Evolutionary conservation across 2,113 vertebrate genomes (phyloP).

Genomic region (Pristiophorus japonicus): DNA sequence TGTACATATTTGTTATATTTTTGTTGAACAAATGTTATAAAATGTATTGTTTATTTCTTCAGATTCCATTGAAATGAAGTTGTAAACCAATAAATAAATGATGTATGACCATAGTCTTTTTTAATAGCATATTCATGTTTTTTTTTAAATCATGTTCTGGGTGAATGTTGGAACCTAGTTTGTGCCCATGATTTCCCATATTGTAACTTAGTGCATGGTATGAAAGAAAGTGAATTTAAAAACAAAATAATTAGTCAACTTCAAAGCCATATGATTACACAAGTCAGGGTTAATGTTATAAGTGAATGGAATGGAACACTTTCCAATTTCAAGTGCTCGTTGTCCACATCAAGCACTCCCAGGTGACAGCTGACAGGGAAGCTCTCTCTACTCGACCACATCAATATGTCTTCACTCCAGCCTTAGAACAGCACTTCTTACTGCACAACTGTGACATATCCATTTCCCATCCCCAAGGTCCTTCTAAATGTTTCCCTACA

Average conservation of each 20-base stretch:
- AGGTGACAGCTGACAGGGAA: background rate
- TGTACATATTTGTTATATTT: constrained; percentile 98
- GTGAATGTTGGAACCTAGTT: background rate
- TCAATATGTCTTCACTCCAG: background rate
- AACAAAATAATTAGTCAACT: background rate
- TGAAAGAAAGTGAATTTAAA: background rate
- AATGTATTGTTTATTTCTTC: constrained; percentile 77
- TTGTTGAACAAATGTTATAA: constrained; percentile 92
- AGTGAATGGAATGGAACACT: background rate
- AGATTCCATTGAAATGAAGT: constrained; percentile 65
- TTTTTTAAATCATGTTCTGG: background rate
- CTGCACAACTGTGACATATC: background rate
- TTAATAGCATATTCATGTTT: background rate
- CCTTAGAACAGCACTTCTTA: background rate
- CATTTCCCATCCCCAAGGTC: background rate
- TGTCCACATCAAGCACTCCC: background rate
- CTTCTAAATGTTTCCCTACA: background rate
- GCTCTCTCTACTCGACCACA: background rate
- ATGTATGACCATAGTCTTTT: background rate
- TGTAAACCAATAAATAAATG: constrained; percentile 51
- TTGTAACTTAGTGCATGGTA: background rate
- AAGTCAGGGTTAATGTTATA: background rate
- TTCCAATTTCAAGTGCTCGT: background rate
- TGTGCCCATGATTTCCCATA: background rate
- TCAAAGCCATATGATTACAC: background rate